phyloP scores from a whole-genome alignment of 53 echinoderm and acorn worm species.

The Antedon mediterranea region DNA sequence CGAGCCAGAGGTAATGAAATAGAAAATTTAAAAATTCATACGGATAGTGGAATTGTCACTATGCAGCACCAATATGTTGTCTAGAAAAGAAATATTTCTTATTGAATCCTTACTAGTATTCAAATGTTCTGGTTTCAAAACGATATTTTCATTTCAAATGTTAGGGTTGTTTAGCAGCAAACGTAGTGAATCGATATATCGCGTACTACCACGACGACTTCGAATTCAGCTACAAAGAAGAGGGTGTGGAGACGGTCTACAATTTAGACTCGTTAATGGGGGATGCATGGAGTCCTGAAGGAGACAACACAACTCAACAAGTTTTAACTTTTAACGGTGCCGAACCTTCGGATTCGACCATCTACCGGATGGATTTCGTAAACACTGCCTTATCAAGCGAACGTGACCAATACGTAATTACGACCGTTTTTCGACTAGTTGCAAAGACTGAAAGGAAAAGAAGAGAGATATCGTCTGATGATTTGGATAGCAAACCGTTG shows the following conservation, averaged over 20 bases:
- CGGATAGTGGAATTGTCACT: no score
- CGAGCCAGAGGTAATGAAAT: neutral
- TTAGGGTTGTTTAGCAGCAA: constrained; percentile 45
- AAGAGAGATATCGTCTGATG: neutral
- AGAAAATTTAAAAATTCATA: no score
- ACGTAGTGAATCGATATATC: constrained; percentile 21
- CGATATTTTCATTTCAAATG: neutral
- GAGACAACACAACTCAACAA: constrained; percentile 25
- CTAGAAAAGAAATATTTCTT: no score
- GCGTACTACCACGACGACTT: constrained; percentile 40
- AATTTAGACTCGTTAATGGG: constrained; percentile 1
- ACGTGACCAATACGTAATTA: constrained; percentile 48
- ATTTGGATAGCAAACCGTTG: neutral
- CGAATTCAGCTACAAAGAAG: constrained; percentile 4
- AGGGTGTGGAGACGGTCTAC: neutral
- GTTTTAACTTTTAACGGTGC: constrained; percentile 19
- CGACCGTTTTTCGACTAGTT: constrained; percentile 36
- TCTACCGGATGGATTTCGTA: constrained; percentile 38
- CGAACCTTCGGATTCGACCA: constrained; percentile 13
- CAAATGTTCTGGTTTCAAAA: no score
- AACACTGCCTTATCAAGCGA: constrained; percentile 50
- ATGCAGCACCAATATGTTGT: no score
- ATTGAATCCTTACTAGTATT: no score
- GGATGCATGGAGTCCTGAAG: constrained; percentile 19
- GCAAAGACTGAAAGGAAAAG: neutral